Base-by-base conservation (phyloP, 2,888 invertebrate genomes). In the Petrolisthes cinctipes region DNA sequence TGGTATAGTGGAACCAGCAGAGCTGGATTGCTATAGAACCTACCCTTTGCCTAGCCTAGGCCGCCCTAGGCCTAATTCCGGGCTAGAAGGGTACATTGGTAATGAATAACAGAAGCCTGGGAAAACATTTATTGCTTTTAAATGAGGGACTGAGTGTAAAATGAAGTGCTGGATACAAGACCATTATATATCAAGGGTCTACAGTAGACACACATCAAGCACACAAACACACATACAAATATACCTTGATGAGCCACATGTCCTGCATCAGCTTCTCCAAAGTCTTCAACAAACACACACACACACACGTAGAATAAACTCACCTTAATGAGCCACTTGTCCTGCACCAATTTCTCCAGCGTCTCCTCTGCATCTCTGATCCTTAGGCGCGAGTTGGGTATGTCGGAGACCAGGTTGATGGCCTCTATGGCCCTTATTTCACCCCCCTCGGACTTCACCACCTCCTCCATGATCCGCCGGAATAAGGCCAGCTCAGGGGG, bases 311-410 rank as follows among this genome's bases (percentile, higher is more conserved):
- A 20, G 14, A 53, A 79, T n/a, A n/a, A 5, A 54, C 73, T 20
- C 76, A 86, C 86, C 86, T 61, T 17, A 7, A 86, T n/a, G 20
- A 86, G 75, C 75, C 81, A 86, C 57, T 75, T 82, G 0, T 86
- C 82, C 11, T 73, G 73, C 75, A 86, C 79, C 6, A 86, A 66
- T 5, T 14, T 54, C 11, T 86, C 75, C 4, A 86, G 20, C 0
- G 53, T 23, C n/a, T 61, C 73, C 75, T 86, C 86, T n/a, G 80
- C 56, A 7, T 51, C 57, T 1, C 75, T 53, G 9, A 53, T 51
- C 53, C 75, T 86, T 73, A 86, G 17, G 71, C 53, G 56, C 2
- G 54, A 6, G 17, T 68, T 20, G 11, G 9, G 51, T 6, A 86
- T 17, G 20, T 0, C 17, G 51, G 73, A 56, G n/a, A 51, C 82